phyloP scores from a whole-genome alignment of 2,888 invertebrate species.

The Mythimna impura region DNA sequence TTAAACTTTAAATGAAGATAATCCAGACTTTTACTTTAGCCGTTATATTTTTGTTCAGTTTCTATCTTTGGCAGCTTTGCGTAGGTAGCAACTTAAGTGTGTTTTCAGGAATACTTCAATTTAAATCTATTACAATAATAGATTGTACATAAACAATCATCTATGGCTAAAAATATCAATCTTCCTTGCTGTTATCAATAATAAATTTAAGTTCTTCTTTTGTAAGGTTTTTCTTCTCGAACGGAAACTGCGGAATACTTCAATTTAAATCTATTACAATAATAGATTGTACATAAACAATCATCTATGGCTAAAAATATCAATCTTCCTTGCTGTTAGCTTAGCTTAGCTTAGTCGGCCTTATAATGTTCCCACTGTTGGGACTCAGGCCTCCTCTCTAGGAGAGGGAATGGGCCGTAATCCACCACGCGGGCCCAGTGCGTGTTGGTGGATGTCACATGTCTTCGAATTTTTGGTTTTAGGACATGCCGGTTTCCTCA shows the following conservation, averaged over 20 bases:
- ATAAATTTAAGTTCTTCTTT: conserved; percentile 77
- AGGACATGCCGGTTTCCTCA: too few relatives aligned
- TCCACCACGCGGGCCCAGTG: too few relatives aligned
- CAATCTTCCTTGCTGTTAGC: conserved; percentile 82
- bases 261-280: background rate
- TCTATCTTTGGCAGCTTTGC: background rate
- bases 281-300: background rate
- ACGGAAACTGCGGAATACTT: conserved; percentile 78
- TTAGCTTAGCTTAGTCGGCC: too few relatives aligned
- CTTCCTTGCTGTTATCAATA: conserved; percentile 80
- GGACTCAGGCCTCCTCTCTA: too few relatives aligned
- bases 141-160: background rate
- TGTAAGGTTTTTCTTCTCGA: conserved; percentile 83
- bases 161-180: conserved; percentile 66
- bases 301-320: conserved; percentile 30
- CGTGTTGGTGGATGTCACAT: too few relatives aligned
- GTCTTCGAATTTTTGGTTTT: too few relatives aligned
- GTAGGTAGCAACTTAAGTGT: background rate
- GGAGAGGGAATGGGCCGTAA: too few relatives aligned
- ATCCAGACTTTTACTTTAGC: too few relatives aligned
- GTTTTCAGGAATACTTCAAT: too few relatives aligned
- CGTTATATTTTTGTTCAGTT: background rate
- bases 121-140: background rate
- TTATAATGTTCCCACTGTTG: too few relatives aligned
- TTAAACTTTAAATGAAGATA: too few relatives aligned